phyloP scores from a whole-genome alignment of 2,888 invertebrate genomes.

The Chorisops tibialis region DNA sequence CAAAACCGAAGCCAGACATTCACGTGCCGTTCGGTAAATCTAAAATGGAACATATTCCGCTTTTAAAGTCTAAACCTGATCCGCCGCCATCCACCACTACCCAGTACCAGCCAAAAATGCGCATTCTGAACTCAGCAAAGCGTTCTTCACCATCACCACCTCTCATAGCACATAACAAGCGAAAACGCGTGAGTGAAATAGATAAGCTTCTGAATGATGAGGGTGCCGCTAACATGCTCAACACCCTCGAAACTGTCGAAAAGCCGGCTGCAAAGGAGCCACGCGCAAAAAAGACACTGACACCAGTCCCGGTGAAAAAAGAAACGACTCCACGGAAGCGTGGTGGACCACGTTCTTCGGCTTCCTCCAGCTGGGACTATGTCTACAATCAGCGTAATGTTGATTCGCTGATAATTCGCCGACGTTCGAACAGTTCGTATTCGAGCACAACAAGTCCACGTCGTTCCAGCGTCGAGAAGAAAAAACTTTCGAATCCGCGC shows the following conservation, averaged over 20 bases:
- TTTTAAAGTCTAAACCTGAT: neutral
- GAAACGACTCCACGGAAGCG: conserved; percentile 12
- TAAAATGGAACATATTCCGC: neutral
- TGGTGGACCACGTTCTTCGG: conserved; percentile 36
- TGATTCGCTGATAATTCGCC: conserved; percentile 75
- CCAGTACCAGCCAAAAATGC: conserved; percentile 39
- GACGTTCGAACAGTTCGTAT: conserved; percentile 81
- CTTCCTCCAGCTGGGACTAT: conserved; percentile 55
- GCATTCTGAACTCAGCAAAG: conserved; percentile 34
- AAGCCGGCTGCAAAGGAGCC: conserved; percentile 30
- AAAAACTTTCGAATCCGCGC: conserved; percentile 6
- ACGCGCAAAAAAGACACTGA: conserved; percentile 34
- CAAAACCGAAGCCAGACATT: neutral
- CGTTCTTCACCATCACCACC: conserved; percentile 20
- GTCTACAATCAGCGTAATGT: conserved; percentile 62
- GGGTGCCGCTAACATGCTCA: conserved; percentile 81
- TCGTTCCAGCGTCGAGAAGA: conserved; percentile 56
- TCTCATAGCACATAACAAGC: conserved; percentile 47
- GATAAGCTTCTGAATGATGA: conserved; percentile 78
- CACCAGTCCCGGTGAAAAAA: conserved; percentile 33
- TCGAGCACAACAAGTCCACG: conserved; percentile 69
- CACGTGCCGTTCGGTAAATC: neutral
- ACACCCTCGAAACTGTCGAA: conserved; percentile 65
- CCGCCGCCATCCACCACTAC: conserved; percentile 27
- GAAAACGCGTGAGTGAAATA: conserved; percentile 65